Evolutionary conservation across 2,797 vertebrate species (phyloP).

Genomic region (Okamejei kenojei): DNA sequence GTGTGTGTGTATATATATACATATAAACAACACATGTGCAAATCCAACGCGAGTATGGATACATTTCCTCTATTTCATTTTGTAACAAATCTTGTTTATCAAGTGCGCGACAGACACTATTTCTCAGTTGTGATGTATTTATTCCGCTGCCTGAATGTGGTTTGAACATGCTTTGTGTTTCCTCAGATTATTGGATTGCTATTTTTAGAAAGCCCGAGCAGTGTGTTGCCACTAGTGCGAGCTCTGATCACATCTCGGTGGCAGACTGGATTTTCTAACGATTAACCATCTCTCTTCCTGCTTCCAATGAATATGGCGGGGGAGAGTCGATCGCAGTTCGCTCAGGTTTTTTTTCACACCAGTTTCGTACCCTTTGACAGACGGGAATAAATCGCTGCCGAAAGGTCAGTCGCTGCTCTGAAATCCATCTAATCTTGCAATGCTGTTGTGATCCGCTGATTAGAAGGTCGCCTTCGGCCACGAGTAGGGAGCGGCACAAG

Average conservation of each 20-base stretch:
- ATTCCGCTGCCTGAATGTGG: conserved; percentile 23
- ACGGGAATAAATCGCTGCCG: background rate
- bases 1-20: too few relatives aligned
- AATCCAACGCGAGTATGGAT: background rate
- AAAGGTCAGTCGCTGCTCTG: conserved; percentile 15
- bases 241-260: conserved; percentile 51
- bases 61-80: background rate
- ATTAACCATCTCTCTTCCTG: conserved; percentile 28
- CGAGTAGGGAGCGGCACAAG: conserved; percentile 26
- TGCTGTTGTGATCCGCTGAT: background rate
- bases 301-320: conserved; percentile 30
- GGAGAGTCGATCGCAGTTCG: background rate
- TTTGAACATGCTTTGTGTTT: conserved; percentile 22
- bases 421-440: background rate
- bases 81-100: background rate
- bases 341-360: background rate
- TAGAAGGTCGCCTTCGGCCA: conserved; percentile 5
- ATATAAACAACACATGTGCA: too few relatives aligned
- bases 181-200: conserved; percentile 47
- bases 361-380: background rate
- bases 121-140: background rate
- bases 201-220: conserved; percentile 70
- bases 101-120: background rate
- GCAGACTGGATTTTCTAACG: conserved; percentile 28
- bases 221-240: conserved; percentile 49